phyloP scores from a whole-genome alignment of 2,113 vertebrate species.

The Jacana jacana region DNA sequence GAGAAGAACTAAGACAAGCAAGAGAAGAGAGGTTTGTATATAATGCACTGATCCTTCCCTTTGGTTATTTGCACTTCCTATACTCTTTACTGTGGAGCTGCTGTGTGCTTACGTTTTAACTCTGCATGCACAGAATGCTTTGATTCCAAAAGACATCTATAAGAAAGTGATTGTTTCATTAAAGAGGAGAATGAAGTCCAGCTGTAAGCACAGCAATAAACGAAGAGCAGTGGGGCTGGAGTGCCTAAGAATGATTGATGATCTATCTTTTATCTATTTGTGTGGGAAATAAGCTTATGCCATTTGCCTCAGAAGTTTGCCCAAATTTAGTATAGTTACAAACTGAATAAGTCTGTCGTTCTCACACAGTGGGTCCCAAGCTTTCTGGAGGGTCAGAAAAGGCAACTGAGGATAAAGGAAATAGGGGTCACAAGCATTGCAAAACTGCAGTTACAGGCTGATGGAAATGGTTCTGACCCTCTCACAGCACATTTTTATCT shows the following conservation, averaged over 20 bases:
- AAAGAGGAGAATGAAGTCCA: constrained; percentile 2
- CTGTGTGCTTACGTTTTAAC: constrained; percentile 6
- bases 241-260: constrained; percentile 22
- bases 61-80: neutral
- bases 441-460: neutral
- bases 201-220: constrained; percentile 37
- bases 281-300: constrained; percentile 15
- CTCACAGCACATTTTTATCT: neutral
- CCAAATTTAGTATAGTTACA: neutral
- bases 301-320: constrained; percentile 13
- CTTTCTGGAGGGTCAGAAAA: constrained; percentile 9
- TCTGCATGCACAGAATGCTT: constrained; percentile 23
- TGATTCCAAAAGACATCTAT: neutral
- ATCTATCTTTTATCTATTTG: constrained; percentile 28
- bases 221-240: neutral
- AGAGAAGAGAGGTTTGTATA: constrained; percentile 91
- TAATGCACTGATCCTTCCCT: neutral
- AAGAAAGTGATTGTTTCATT: neutral
- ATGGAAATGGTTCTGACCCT: neutral
- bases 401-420: constrained; percentile 48
- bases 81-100: neutral
- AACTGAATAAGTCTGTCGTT: neutral
- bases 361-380: neutral
- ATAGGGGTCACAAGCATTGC: constrained; percentile 2
- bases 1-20: constrained; percentile 89